Conservation (phyloP, 2,113 vertebrate genomes). For the Apaloderma vittatum region DNA sequence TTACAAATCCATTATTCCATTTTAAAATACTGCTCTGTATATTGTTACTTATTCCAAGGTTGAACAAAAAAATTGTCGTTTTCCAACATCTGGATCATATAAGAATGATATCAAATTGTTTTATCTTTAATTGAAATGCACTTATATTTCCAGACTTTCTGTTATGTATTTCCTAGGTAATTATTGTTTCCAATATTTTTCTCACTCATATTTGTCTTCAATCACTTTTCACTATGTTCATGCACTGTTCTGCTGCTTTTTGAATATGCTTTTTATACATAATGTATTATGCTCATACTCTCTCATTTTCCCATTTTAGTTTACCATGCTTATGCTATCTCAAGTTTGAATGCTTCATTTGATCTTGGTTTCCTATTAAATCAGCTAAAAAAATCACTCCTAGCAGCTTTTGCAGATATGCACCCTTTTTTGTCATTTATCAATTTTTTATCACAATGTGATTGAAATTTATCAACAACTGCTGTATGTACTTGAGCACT, state of each 20-base stretch:
- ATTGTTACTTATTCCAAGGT: background rate
- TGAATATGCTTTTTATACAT: background rate
- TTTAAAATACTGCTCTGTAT: background rate
- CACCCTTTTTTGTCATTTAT: conserved; percentile 7
- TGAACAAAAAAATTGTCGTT: background rate
- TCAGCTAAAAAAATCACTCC: background rate
- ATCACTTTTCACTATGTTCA: background rate
- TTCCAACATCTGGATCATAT: conserved; percentile 14
- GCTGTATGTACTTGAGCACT: conserved; percentile 9
- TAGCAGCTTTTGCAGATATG: background rate
- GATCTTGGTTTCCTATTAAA: conserved; percentile 17
- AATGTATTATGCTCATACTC: background rate
- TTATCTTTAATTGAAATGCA: background rate
- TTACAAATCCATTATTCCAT: background rate
- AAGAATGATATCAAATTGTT: background rate
- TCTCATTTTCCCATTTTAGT: background rate
- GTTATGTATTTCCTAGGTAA: background rate
- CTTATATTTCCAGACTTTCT: background rate
- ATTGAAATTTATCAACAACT: conserved; percentile 54
- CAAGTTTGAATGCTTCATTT: background rate
- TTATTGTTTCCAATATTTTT: conserved; percentile 2
- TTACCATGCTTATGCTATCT: background rate
- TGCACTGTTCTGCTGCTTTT: background rate
- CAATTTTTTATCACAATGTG: conserved; percentile 32
- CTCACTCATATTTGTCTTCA: background rate